Evolutionary conservation across 1,140 invertebrate species (phyloP).

Genomic region (Melipona quadrifasciata): DNA sequence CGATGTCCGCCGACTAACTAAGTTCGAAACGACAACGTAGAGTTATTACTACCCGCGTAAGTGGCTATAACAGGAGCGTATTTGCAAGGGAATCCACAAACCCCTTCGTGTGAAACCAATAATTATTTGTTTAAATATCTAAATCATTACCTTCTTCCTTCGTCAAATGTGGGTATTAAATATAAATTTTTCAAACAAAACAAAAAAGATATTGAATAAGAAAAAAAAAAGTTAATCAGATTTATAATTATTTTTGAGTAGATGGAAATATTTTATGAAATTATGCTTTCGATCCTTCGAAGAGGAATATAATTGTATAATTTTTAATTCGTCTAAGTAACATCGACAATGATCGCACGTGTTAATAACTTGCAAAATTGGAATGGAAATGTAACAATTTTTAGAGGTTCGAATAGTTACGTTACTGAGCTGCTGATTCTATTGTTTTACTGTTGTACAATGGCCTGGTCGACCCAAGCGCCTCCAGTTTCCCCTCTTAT

Average conservation of each 20-base stretch:
- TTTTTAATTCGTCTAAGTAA: background rate
- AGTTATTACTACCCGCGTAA: conserved; percentile 73
- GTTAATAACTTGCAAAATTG: background rate
- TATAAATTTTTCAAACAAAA: no score
- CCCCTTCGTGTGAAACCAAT: background rate
- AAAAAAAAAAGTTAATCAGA: background rate
- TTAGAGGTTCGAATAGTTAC: conserved; percentile 37
- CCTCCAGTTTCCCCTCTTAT: conserved; percentile 69
- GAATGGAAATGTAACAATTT: background rate
- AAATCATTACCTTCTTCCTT: background rate
- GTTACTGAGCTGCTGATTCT: conserved; percentile 72
- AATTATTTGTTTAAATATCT: background rate
- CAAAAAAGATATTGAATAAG: background rate
- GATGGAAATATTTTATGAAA: background rate
- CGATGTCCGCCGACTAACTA: conserved; percentile 65
- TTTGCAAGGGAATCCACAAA: background rate
- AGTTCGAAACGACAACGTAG: conserved; percentile 65
- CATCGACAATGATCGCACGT: background rate
- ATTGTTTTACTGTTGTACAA: conserved; percentile 79
- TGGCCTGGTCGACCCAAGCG: conserved; percentile 74
- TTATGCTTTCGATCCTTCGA: background rate
- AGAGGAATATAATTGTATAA: background rate
- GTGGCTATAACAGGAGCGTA: conserved; percentile 54
- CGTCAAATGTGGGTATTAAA: background rate
- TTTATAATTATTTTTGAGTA: no score